phyloP scores from a whole-genome alignment of 2,113 vertebrate species.

The Panurus biarmicus region DNA sequence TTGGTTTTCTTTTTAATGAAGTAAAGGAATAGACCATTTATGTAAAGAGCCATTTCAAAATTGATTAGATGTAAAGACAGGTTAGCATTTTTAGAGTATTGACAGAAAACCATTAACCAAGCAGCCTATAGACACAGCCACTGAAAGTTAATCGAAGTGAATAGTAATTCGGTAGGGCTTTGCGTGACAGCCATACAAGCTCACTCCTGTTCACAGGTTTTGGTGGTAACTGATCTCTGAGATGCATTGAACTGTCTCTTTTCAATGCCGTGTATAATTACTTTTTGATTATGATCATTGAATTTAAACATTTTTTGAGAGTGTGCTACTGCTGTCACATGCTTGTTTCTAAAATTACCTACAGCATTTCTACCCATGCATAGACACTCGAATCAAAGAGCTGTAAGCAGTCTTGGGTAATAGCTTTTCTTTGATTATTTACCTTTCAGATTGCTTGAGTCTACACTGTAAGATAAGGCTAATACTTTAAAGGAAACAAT shows the following conservation, averaged over 20 bases:
- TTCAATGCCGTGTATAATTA: slow-evolving; percentile 3
- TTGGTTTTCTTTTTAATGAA: slow-evolving; percentile 59
- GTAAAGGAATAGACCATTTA: slow-evolving; percentile 55
- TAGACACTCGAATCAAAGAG: neutral
- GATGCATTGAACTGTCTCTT: neutral
- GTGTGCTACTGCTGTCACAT: neutral
- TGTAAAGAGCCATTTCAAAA: slow-evolving; percentile 63
- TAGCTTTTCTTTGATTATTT: slow-evolving; percentile 44
- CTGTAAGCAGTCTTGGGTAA: neutral
- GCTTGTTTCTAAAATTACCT: slow-evolving; percentile 1
- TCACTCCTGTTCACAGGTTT: neutral
- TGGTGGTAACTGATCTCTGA: neutral
- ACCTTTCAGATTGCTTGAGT: slow-evolving; percentile 28
- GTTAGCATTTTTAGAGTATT: slow-evolving; percentile 77
- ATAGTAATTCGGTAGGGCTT: slow-evolving; percentile 20
- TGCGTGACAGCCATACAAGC: slow-evolving; percentile 35
- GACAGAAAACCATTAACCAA: slow-evolving; percentile 74
- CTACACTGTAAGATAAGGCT: slow-evolving; percentile 19
- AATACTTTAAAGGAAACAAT: slow-evolving; percentile 25
- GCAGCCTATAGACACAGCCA: slow-evolving; percentile 55
- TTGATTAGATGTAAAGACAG: slow-evolving; percentile 74
- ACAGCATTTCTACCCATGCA: neutral
- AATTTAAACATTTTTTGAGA: neutral
- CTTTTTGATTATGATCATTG: neutral
- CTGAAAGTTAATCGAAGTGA: slow-evolving; percentile 71